Evolutionary conservation across 92 coral and sea anemone genomes (phyloP).

Genomic region (Meandrina meandrites): DNA sequence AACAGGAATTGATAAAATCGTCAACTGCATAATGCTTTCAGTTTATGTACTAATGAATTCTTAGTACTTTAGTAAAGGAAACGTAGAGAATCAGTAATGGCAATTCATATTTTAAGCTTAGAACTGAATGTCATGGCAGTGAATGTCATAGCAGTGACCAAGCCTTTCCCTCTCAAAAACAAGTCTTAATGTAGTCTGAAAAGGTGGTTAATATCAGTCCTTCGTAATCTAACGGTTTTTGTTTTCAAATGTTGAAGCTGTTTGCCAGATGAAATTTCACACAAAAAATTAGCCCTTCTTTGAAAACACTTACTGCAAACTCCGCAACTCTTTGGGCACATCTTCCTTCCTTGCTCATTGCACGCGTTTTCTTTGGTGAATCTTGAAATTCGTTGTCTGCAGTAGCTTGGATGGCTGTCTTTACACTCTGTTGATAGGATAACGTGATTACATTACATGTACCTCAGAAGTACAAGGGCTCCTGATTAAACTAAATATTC

Average conservation of each 20-base stretch:
- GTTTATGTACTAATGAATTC: too few relatives aligned
- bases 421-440: slow-evolving; percentile 8
- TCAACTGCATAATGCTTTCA: too few relatives aligned
- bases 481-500: neutral
- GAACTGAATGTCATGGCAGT: too few relatives aligned
- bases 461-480: neutral
- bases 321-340: slow-evolving; percentile 15
- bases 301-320: slow-evolving; percentile 16
- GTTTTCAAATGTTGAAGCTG: neutral
- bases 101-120: too few relatives aligned
- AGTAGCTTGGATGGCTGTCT: slow-evolving; percentile 11
- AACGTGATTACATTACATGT: neutral
- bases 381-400: slow-evolving; percentile 5
- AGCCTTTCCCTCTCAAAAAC: too few relatives aligned
- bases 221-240: too few relatives aligned
- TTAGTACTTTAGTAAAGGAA: too few relatives aligned
- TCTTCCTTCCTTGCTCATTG: slow-evolving; percentile 6
- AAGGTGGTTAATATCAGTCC: too few relatives aligned
- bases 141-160: too few relatives aligned
- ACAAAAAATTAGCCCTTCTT: neutral
- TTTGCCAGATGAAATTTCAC: neutral
- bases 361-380: slow-evolving; percentile 11
- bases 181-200: too few relatives aligned
- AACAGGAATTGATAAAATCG: too few relatives aligned
- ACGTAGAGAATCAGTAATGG: too few relatives aligned